Evolutionary conservation across 2,113 vertebrate species (phyloP).

Genomic region (Lasiurus cinereus): DNA sequence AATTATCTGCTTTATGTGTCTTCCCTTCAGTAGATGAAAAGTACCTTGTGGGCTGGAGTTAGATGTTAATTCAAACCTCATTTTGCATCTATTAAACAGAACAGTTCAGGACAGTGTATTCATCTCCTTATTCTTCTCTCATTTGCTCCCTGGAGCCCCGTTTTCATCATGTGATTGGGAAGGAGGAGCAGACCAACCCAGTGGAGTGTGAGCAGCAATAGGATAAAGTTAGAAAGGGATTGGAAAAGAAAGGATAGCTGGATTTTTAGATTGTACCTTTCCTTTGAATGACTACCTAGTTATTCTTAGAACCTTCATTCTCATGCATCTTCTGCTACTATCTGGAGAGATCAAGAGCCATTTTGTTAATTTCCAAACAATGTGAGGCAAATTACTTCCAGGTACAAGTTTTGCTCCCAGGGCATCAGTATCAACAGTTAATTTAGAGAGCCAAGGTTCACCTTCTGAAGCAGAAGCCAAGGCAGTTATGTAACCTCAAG

Average conservation of each 20-base stretch:
- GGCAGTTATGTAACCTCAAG: conserved; percentile 67
- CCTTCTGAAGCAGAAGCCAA: conserved; percentile 61
- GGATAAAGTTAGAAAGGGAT: background rate
- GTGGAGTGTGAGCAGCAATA: background rate
- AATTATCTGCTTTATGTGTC: background rate
- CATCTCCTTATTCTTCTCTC: conserved; percentile 10
- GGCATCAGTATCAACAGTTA: background rate
- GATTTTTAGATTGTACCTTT: background rate
- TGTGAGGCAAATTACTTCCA: conserved; percentile 32
- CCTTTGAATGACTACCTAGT: background rate
- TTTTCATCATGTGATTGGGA: conserved; percentile 15
- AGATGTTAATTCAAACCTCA: background rate
- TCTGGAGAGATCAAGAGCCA: conserved; percentile 6
- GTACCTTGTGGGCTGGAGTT: background rate
- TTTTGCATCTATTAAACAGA: background rate
- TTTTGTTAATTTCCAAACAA: conserved; percentile 26
- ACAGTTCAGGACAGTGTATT: background rate
- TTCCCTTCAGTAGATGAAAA: background rate
- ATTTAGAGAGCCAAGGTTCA: conserved; percentile 66
- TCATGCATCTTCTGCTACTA: conserved; percentile 3
- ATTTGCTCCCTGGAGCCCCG: background rate
- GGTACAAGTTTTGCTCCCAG: background rate
- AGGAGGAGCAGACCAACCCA: background rate
- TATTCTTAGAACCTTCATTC: background rate
- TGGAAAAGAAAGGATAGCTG: background rate